Base-by-base conservation (phyloP, 2,888 invertebrate genomes). In the Ormyrus thymus region DNA sequence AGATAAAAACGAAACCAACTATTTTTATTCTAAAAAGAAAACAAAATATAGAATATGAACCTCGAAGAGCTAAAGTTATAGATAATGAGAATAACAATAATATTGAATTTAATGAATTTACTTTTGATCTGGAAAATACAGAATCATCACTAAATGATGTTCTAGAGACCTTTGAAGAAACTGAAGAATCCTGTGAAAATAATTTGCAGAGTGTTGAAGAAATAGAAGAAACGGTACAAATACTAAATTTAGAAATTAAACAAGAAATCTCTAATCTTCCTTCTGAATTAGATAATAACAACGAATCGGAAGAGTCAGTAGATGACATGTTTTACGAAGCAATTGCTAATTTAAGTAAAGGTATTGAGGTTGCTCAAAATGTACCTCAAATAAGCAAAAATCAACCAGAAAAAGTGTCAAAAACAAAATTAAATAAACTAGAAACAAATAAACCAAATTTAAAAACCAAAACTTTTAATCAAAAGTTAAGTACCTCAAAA, bases 1-100 rank as follows among this genome's bases (percentile, higher is more conserved):
- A 92, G 91, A 94, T 97, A 51, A 95, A 94, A 91, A 96, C 95
- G 0, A 96, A 95, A 87, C 96, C 97, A 1, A 94, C 95, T 68
- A 92, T 97, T 81, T 96, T 95, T 82, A 94, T 97, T 84, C 91
- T 97, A 84, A 94, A 94, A 89, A 92, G 94, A 84, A 93, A 92
- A 86, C 90, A 92, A 70, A 92, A 93, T 85, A 91, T 92, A 65
- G 90, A 91, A 79, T 91, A 92, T 51, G 56, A 75, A 65, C 86
- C 90, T 45, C 87, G 11, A 58, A 70, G 88, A 55, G 86, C 86
- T 77, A 75, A 64, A 55, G 45, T 68, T 8, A 56, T 73, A 65
- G 58, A 61, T 45, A 51, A 69, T 7, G 51, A 46, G 13, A 10
- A n/a, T 15, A 61, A 76, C 66, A 29, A 77, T 51, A 45, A 50